These are phyloP conservation scores for Ormyrus nitidulus DNA, from an alignment of 2,888 invertebrate genomes.

Conservation along the genomic window DNA sequence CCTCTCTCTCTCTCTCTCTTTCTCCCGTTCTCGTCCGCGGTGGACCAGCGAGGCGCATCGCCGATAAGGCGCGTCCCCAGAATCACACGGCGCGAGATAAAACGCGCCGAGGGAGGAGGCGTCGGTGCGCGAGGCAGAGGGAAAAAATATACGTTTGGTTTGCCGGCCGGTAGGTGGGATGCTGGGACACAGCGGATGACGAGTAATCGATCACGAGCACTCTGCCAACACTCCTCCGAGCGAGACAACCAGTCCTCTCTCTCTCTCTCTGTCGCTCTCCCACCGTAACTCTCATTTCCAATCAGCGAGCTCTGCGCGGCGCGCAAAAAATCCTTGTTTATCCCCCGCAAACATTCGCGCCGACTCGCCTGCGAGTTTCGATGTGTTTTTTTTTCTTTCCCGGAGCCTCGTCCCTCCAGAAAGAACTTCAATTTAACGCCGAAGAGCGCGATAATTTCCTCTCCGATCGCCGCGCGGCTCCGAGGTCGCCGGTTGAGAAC, in stretches of 20 bases:
- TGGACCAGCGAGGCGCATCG: neutral
- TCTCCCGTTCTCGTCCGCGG: neutral
- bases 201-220: slow-evolving; percentile 74
- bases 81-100: no score
- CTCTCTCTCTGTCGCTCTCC: neutral
- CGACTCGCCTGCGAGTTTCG: slow-evolving; percentile 10
- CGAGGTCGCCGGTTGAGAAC: neutral
- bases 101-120: neutral
- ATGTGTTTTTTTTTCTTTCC: slow-evolving; percentile 13
- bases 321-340: slow-evolving; percentile 50
- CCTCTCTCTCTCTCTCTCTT: no score
- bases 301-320: slow-evolving; percentile 45
- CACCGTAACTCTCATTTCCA: slow-evolving; percentile 55
- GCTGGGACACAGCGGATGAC: slow-evolving; percentile 70
- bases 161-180: slow-evolving; percentile 63
- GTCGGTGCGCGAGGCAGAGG: slow-evolving; percentile 30
- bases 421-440: slow-evolving; percentile 34
- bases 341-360: slow-evolving; percentile 43
- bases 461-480: neutral
- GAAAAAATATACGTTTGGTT: slow-evolving; percentile 67
- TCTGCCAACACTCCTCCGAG: slow-evolving; percentile 68
- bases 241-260: slow-evolving; percentile 3
- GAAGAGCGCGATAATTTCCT: neutral
- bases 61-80: neutral
- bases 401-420: neutral